These are phyloP conservation scores for Malaclemys terrapin DNA, from an alignment of 2,113 vertebrate species.

Conservation along the genomic window DNA sequence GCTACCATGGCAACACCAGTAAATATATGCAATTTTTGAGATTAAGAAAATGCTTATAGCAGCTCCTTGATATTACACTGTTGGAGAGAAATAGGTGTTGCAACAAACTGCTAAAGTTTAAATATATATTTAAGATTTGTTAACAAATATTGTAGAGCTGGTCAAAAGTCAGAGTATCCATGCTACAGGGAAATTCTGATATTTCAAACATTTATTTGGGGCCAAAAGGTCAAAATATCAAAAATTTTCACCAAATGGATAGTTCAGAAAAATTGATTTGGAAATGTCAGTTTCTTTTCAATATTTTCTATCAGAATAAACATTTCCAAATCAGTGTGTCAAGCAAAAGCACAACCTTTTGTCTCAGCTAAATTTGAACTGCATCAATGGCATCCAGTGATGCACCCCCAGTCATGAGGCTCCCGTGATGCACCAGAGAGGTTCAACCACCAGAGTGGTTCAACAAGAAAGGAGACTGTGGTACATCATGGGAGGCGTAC, in stretches of 20 bases:
- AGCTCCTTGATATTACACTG: neutral
- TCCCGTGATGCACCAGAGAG: neutral
- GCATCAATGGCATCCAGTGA: neutral
- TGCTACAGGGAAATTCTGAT: neutral
- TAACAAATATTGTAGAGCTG: constrained; percentile 54
- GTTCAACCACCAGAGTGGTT: neutral
- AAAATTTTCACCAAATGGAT: neutral
- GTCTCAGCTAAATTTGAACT: neutral
- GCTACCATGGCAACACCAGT: constrained; percentile 12
- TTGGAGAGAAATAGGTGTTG: neutral
- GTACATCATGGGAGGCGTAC: no score
- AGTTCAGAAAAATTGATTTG: neutral
- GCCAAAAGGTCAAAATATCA: neutral
- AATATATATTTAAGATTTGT: constrained; percentile 40
- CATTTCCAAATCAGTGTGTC: neutral
- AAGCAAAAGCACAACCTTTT: neutral
- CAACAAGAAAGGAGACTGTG: neutral
- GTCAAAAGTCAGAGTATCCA: neutral
- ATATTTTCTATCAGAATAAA: neutral
- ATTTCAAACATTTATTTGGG: neutral
- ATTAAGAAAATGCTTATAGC: constrained; percentile 37
- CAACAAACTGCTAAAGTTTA: constrained; percentile 26
- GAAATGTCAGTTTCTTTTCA: neutral
- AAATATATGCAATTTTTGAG: constrained; percentile 12
- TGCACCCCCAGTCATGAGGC: neutral